phyloP scores from a whole-genome alignment of 2,888 invertebrate genomes.

The Eupeodes luniger region DNA sequence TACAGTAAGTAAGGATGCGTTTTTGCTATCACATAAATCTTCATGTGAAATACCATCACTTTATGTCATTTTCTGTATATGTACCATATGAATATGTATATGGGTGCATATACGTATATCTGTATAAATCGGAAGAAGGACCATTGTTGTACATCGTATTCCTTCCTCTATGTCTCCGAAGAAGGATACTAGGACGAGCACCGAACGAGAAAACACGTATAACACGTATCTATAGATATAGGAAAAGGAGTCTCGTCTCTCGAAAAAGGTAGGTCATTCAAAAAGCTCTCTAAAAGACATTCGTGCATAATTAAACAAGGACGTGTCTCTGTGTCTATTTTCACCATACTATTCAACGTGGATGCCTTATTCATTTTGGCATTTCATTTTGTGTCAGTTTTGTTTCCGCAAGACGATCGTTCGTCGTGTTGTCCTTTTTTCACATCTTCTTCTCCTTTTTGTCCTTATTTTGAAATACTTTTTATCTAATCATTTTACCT shows the following conservation, averaged over 20 bases:
- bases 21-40: not conserved
- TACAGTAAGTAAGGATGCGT: not conserved
- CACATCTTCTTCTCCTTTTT: not conserved
- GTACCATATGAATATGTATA: too few relatives aligned
- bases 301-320: slow-evolving; percentile 30
- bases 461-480: slow-evolving; percentile 3
- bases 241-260: too few relatives aligned
- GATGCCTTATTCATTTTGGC: not conserved
- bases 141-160: not conserved
- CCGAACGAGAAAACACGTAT: not conserved
- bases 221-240: not conserved
- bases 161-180: too few relatives aligned
- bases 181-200: too few relatives aligned
- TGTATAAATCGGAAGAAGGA: not conserved
- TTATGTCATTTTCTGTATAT: not conserved
- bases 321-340: not conserved
- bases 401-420: not conserved
- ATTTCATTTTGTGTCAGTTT: not conserved
- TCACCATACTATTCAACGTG: not conserved
- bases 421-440: not conserved
- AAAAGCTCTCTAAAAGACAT: not conserved
- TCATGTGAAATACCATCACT: not conserved
- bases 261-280: slow-evolving; percentile 18
- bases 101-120: too few relatives aligned
- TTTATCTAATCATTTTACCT: not conserved